Percentiles rank a stretch among this genome's conserved stretches.
Evolutionary conservation across 2,797 vertebrate genomes (phyloP).

Genomic region (Sarcoramphus papa): DNA sequence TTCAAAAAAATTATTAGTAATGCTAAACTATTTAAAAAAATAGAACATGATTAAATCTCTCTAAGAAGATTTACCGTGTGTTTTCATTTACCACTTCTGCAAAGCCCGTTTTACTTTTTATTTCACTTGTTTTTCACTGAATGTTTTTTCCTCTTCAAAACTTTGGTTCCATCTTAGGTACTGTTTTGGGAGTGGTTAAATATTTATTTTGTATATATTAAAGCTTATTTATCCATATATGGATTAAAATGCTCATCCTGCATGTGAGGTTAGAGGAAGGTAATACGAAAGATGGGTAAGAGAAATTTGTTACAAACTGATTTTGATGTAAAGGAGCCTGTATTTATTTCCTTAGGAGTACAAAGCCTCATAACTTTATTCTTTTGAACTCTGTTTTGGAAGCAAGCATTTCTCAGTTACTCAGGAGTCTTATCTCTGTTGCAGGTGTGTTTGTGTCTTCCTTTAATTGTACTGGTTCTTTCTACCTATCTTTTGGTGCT

Average conservation of each 20-base stretch:
- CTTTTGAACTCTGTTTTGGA: neutral
- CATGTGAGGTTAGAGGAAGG: neutral
- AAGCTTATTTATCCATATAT: neutral
- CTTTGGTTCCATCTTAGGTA: neutral
- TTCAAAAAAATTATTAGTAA: neutral
- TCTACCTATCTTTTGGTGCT: neutral
- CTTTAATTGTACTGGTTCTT: neutral
- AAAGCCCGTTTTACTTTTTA: neutral
- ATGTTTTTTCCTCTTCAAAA: neutral
- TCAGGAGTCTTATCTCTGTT: neutral
- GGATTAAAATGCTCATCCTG: neutral
- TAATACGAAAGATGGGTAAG: neutral
- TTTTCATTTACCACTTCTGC: neutral
- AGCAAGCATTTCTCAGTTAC: neutral
- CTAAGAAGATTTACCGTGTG: neutral
- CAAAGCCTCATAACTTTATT: neutral
- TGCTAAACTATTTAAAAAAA: neutral
- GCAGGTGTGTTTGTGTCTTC: neutral
- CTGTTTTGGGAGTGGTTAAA: fast-evolving
- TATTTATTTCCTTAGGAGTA: neutral
- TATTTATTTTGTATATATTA: neutral
- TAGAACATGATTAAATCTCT: neutral
- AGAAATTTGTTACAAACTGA: neutral
- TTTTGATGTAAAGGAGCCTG: neutral
- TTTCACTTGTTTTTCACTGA: neutral